Conservation (phyloP, 37 sponge, comb jelly and placozoan genomes). For the Cliona cf. orientalis region DNA sequence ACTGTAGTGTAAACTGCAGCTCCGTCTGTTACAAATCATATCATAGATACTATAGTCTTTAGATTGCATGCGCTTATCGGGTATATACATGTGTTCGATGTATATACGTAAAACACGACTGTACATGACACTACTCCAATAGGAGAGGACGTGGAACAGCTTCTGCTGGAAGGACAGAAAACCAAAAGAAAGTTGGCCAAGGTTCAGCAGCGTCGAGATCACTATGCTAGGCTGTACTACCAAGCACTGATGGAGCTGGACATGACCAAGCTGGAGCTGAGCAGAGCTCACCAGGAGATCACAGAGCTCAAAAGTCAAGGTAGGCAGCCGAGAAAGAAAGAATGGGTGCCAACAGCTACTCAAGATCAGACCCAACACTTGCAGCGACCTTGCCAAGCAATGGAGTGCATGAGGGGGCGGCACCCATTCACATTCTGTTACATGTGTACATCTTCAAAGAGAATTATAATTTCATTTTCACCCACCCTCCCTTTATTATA, state of each 20-base stretch:
- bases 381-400: no score
- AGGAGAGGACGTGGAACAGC: slow-evolving; percentile 6
- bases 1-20: no score
- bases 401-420: not conserved
- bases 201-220: slow-evolving; percentile 53
- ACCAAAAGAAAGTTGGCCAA: slow-evolving; percentile 33
- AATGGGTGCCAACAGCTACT: no score
- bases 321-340: no score
- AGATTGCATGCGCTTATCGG: no score
- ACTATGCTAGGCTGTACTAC: slow-evolving; percentile 60
- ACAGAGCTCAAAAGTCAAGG: slow-evolving; percentile 18
- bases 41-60: no score
- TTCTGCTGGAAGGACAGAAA: slow-evolving; percentile 51
- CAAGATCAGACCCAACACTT: no score
- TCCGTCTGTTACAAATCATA: no score
- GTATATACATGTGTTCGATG: no score
- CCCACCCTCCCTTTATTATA: not conserved
- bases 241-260: slow-evolving; percentile 34
- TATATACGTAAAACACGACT: no score
- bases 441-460: no score
- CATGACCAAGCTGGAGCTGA: slow-evolving; percentile 31
- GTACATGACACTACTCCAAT: not conserved
- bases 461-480: no score
- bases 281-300: slow-evolving; percentile 27
- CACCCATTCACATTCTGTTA: not conserved